Percentiles rank a stretch among this genome's conserved stretches.
These are phyloP conservation scores for Bathynomus jamesi DNA, from an alignment of 1,140 invertebrate genomes.

Conservation along the genomic window DNA sequence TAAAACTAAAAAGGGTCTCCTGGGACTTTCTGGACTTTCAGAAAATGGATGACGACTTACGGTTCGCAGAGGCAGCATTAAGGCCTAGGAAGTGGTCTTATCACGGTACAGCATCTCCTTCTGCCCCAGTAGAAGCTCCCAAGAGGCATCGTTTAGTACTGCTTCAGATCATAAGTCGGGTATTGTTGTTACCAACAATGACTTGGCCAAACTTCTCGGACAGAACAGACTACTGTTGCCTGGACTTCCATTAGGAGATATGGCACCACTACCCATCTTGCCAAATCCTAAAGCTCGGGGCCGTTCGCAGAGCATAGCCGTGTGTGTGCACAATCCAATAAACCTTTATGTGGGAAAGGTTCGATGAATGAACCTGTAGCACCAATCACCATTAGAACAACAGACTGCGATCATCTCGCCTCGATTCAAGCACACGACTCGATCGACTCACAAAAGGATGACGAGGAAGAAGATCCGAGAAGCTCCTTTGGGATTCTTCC, in stretches of 20 bases:
- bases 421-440: conserved; percentile 5
- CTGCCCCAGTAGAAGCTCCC: conserved; percentile 26
- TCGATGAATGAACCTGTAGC: conserved; percentile 7
- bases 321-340: conserved; percentile 12
- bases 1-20: conserved; percentile 9
- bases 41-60: conserved; percentile 20
- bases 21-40: conserved; percentile 21
- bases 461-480: conserved; percentile 5
- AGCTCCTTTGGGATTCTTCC: conserved; percentile 25
- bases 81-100: conserved; percentile 28
- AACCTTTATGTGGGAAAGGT: not conserved
- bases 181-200: conserved; percentile 28
- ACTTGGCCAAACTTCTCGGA: conserved; percentile 19
- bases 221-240: conserved; percentile 22
- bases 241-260: conserved; percentile 12
- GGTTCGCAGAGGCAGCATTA: conserved; percentile 12
- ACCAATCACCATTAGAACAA: conserved; percentile 29
- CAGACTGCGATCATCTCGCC: conserved; percentile 29
- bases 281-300: conserved; percentile 22
- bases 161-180: conserved; percentile 21
- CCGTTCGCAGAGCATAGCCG: conserved; percentile 30
- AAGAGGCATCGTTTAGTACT: conserved; percentile 31
- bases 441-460: conserved; percentile 24
- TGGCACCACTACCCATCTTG: conserved; percentile 7
- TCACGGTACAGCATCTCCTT: conserved; percentile 22